Base-by-base conservation (phyloP, 2,888 invertebrate genomes). In the Mythimna albipuncta region DNA sequence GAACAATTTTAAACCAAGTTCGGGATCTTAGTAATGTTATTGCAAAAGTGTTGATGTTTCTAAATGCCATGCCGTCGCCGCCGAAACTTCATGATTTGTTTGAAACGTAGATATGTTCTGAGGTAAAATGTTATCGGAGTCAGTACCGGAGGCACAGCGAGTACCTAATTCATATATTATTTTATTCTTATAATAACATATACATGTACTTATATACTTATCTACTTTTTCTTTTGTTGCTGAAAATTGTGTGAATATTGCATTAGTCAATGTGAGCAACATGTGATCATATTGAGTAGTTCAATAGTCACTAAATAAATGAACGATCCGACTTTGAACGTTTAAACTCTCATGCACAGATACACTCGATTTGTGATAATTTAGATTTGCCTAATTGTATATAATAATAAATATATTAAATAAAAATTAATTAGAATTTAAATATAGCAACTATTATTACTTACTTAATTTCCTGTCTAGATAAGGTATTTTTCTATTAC, bases 341-440 rank as follows among this genome's bases (percentile, higher is more conserved):
- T 68, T 69, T 41, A 77, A 73, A 54, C 50, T 74, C 41, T 67
- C 64, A 68, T 74, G 65, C 77, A 80, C 70, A 80, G 70, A 64
- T 66, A 72, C 74, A 74, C 75, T 83, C 72, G 67, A 77, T 81
- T 85, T 86, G 86, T 86, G 87, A 86, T 86, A 85, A 80, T 78
- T 71, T 82, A 81, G 73, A 79, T 75, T 80, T 86, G 72, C 77
- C 74, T 85, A 84, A 85, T 85, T 87, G 86, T 86, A 86, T 85
- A 85, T 86, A 87, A 77, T 87, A 87, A 71, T 80, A 84, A 77
- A 75, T 78, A 77, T 81, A 74, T 77, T 50, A 74, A 69, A 66
- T 78, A 78, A 78, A 72, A 79, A 73, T 26, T 76, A 70, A 76
- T 85, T 76, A 85, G 79, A 70, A 50, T 21, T 66, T 69, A 72